Percentiles rank a stretch among this genome's conserved stretches.
Evolutionary conservation across 2,888 invertebrate genomes (phyloP).

Genomic region (Masnerella sp.): DNA sequence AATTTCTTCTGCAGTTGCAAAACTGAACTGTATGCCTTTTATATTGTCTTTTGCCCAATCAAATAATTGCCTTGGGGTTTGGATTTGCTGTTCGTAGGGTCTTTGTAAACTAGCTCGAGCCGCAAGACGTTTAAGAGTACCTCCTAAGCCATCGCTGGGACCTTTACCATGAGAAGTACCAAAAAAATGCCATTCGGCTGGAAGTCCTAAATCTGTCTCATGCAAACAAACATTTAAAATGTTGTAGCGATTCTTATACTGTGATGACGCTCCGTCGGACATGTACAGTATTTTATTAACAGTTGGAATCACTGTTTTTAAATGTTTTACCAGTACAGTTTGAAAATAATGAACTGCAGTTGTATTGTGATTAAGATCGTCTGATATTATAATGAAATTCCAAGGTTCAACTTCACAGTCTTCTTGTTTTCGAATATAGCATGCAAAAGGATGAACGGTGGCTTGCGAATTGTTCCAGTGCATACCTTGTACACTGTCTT

Average conservation of each 20-base stretch:
- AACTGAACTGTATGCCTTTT: too few species aligned
- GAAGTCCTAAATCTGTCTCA: not conserved
- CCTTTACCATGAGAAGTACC: not conserved
- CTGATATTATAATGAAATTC: constrained; percentile 6
- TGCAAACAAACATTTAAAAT: constrained; percentile 2
- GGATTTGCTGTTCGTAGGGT: too few species aligned
- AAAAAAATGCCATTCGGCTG: constrained; percentile 12
- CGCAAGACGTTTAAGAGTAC: not conserved
- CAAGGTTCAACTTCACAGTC: not conserved
- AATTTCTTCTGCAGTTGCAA: too few species aligned
- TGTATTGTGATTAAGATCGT: constrained; percentile 6
- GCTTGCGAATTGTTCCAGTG: constrained; percentile 9
- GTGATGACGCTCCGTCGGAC: constrained; percentile 5
- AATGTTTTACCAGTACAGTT: not conserved
- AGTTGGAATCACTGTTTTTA: not conserved
- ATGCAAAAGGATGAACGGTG: not conserved
- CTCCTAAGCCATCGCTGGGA: too few species aligned
- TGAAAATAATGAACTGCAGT: constrained; percentile 2
- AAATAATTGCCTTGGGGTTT: too few species aligned
- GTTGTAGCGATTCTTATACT: constrained; percentile 14
- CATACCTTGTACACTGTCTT: not conserved
- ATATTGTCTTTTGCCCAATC: too few species aligned
- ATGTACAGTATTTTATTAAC: constrained; percentile 12
- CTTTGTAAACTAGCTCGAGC: constrained; percentile 4
- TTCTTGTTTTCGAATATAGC: not conserved